Evolutionary conservation across 2,113 vertebrate genomes (phyloP).

Genomic region (Falcunculus frontatus): DNA sequence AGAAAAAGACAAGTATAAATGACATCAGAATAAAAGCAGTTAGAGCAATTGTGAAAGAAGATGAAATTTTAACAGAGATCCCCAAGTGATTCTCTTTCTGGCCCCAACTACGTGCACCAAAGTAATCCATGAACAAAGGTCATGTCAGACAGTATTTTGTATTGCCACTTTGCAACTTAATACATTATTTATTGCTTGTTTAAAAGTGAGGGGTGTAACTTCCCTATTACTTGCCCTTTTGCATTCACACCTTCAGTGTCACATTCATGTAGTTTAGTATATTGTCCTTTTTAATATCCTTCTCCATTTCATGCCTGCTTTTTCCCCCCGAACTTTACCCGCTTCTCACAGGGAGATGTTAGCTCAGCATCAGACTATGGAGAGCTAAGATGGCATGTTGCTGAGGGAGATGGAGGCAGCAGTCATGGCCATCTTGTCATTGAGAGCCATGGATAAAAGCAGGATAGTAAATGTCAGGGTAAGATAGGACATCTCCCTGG

Average conservation of each 20-base stretch:
- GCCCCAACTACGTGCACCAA: not conserved
- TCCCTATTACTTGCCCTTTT: not conserved
- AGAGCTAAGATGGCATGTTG: fast-evolving
- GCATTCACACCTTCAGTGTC: not conserved
- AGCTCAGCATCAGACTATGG: not conserved
- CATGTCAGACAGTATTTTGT: not conserved
- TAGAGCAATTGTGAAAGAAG: not conserved
- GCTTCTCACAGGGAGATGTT: not conserved
- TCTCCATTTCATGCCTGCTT: not conserved
- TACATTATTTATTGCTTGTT: not conserved
- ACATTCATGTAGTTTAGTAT: not conserved
- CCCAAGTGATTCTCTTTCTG: not conserved
- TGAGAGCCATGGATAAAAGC: not conserved
- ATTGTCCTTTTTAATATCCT: not conserved
- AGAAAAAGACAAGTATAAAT: not conserved
- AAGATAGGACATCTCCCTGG: not conserved
- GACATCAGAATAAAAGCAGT: not conserved
- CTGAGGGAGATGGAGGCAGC: not conserved
- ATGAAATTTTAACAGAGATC: not conserved
- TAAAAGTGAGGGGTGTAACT: not conserved
- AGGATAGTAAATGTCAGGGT: not conserved
- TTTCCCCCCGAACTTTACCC: not conserved
- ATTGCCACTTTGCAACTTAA: not conserved
- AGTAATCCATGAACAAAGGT: not conserved
- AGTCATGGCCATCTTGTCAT: not conserved